Evolutionary conservation across 2,888 invertebrate genomes (phyloP).

Genomic region (Drosophila putrida): DNA sequence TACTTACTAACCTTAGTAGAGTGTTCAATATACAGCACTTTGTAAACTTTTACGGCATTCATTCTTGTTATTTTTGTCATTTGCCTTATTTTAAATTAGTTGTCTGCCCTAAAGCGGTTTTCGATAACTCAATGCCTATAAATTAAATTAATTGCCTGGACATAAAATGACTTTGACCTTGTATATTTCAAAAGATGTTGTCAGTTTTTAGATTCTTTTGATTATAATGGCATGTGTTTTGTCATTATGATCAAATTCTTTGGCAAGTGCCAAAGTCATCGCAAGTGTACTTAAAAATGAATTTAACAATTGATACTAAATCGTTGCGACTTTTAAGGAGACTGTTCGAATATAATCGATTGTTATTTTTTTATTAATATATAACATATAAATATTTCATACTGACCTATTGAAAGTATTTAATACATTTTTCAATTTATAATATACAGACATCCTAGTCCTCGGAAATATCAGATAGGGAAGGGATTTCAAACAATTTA

Average conservation of each 20-base stretch:
- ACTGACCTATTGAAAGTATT: background rate
- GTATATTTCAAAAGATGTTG: conserved; percentile 33
- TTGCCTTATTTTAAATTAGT: conserved; percentile 45
- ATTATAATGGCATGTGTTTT: conserved; percentile 29
- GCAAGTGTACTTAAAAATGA: too few relatives aligned
- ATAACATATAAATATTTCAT: background rate
- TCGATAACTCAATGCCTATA: conserved; percentile 58
- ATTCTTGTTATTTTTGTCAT: conserved; percentile 23
- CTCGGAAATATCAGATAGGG: conserved; percentile 17
- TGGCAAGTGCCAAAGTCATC: background rate
- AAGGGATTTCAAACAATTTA: conserved; percentile 3
- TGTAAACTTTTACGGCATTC: background rate
- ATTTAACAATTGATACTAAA: background rate
- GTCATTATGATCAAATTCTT: conserved; percentile 7
- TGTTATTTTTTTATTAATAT: background rate
- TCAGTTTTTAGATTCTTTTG: conserved; percentile 15
- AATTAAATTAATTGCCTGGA: conserved; percentile 64
- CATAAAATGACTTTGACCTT: conserved; percentile 57
- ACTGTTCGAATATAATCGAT: too few relatives aligned
- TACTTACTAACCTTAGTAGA: background rate
- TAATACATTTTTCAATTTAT: background rate
- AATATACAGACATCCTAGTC: background rate
- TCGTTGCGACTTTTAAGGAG: too few relatives aligned
- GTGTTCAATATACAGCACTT: conserved; percentile 8
- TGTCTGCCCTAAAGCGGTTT: conserved; percentile 51